Conservation (phyloP, 2,797 vertebrate genomes). For the Lacerta bilineata region DNA sequence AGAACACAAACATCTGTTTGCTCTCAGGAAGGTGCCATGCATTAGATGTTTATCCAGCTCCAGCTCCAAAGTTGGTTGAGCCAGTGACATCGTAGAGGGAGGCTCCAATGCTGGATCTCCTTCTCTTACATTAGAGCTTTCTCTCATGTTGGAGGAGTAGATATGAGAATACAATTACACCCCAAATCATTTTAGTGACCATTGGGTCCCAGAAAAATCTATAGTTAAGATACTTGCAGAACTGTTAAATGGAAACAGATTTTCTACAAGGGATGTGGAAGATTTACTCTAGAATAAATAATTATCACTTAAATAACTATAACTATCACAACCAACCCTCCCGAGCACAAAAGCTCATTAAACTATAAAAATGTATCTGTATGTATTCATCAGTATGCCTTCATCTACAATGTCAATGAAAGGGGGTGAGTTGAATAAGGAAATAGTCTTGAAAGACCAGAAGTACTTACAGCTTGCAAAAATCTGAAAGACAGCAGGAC, state of each 20-base stretch:
- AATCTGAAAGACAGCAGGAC: slow-evolving; percentile 84
- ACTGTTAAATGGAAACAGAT: not conserved
- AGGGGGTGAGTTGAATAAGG: not conserved
- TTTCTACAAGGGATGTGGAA: not conserved
- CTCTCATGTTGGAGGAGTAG: no score
- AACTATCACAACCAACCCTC: not conserved
- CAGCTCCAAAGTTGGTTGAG: no score
- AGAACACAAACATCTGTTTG: slow-evolving; percentile 15
- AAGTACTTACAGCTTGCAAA: slow-evolving; percentile 85
- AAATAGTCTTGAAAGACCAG: not conserved
- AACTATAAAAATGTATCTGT: not conserved
- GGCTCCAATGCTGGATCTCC: no score
- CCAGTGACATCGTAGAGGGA: no score
- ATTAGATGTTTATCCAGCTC: slow-evolving; percentile 21
- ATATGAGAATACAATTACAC: not conserved
- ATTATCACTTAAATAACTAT: no score
- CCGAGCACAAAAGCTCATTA: not conserved
- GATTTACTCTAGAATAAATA: not conserved
- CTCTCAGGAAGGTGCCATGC: slow-evolving; percentile 37
- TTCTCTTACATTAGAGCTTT: no score
- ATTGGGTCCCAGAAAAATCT: not conserved
- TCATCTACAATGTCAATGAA: not conserved
- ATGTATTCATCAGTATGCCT: not conserved
- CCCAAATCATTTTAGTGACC: not conserved
- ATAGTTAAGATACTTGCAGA: not conserved